Evolutionary conservation across 2,888 invertebrate species (phyloP).

Genomic region (Notodonta dromedarius): DNA sequence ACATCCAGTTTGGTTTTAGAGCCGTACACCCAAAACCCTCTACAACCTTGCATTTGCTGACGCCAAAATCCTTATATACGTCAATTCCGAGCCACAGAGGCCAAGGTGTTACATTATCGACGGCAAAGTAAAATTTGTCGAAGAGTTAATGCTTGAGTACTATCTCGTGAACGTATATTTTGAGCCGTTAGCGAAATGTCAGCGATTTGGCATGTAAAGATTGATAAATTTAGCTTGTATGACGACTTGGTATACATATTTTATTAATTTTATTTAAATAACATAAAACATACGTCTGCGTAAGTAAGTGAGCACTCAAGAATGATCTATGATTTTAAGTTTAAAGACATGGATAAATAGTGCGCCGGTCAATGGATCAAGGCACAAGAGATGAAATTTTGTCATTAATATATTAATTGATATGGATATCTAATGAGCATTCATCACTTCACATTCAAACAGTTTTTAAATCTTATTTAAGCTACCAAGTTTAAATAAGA

Average conservation of each 20-base stretch:
- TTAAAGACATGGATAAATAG: too few relatives aligned
- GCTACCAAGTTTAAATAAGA: too few relatives aligned
- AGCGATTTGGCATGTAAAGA: conserved; percentile 25
- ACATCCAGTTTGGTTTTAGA: conserved; percentile 19
- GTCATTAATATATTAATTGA: too few relatives aligned
- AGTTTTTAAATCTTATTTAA: too few relatives aligned
- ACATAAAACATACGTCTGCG: too few relatives aligned
- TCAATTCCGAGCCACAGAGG: background rate
- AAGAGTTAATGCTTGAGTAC: conserved; percentile 37
- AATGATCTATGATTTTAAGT: too few relatives aligned
- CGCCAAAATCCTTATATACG: conserved; percentile 14
- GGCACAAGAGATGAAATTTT: too few relatives aligned
- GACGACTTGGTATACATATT: background rate
- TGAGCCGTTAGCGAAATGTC: conserved; percentile 40
- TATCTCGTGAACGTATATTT: conserved; percentile 37
- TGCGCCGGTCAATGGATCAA: too few relatives aligned
- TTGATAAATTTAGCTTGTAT: conserved; percentile 7
- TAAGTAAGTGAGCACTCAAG: too few relatives aligned
- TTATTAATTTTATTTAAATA: too few relatives aligned
- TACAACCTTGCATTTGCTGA: conserved; percentile 26
- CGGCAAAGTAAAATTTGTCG: conserved; percentile 8
- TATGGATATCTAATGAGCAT: too few relatives aligned
- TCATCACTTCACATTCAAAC: too few relatives aligned
- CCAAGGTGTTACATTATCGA: background rate
- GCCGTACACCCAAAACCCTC: conserved; percentile 28